Evolutionary conservation across 2,797 vertebrate species (phyloP).

Genomic region (Paramormyrops hopkinsi): DNA sequence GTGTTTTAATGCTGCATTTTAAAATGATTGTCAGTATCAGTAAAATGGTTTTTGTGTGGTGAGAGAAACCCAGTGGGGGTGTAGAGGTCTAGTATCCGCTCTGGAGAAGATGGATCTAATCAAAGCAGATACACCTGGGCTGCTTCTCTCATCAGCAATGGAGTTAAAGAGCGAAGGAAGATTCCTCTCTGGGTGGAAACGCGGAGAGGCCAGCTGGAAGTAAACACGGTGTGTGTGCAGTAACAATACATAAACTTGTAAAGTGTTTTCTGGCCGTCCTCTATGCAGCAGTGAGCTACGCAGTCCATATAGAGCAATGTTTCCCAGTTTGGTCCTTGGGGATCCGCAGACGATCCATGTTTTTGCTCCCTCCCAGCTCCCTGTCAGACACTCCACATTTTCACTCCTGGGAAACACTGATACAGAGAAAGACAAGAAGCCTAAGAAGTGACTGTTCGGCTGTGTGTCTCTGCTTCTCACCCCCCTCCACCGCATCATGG

Average conservation of each 20-base stretch:
- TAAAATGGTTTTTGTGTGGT: neutral
- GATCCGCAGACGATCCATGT: neutral
- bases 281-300: neutral
- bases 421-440: neutral
- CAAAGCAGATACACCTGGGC: neutral
- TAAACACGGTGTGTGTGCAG: neutral
- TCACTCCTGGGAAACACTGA: neutral
- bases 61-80: neutral
- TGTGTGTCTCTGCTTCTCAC: neutral
- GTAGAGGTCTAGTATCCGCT: neutral
- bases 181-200: neutral
- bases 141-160: neutral
- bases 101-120: neutral
- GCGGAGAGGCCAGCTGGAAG: neutral
- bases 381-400: neutral
- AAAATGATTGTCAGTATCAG: neutral
- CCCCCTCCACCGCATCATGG: neutral
- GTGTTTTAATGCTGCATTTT: neutral
- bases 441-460: neutral
- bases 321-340: neutral
- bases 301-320: neutral
- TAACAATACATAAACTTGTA: neutral
- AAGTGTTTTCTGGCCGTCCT: neutral
- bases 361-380: neutral
- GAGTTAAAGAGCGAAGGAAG: neutral